phyloP scores from a whole-genome alignment of 1,140 invertebrate species.

The Hypothenemus hampei region DNA sequence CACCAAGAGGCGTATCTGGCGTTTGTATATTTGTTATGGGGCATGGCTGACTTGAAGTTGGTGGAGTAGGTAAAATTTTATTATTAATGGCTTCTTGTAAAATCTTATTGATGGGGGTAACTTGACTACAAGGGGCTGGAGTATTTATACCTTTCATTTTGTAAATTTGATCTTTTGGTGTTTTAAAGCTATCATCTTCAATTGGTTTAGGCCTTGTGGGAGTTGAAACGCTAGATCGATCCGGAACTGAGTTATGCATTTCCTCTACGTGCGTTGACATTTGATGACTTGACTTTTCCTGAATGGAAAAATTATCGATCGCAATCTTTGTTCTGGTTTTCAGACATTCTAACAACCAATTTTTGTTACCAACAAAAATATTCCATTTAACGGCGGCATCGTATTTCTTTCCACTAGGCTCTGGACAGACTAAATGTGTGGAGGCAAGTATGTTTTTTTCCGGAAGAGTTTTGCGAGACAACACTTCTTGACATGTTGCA shows the following conservation, averaged over 20 bases:
- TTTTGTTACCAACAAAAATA: constrained; percentile 64
- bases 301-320: constrained; percentile 58
- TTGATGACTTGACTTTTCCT: constrained; percentile 46
- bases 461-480: constrained; percentile 46
- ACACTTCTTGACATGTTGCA: constrained; percentile 64
- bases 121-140: constrained; percentile 34
- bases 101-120: constrained; percentile 41
- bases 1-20: constrained; percentile 52
- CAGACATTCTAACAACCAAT: constrained; percentile 74
- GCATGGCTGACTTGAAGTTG: constrained; percentile 10
- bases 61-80: constrained; percentile 30
- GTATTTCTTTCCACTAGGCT: constrained; percentile 73
- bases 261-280: too few relatives aligned
- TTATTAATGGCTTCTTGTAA: constrained; percentile 35
- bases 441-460: constrained; percentile 48
- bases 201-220: not conserved
- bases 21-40: constrained; percentile 50
- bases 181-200: constrained; percentile 10
- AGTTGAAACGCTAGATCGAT: not conserved
- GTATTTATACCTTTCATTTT: constrained; percentile 12
- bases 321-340: constrained; percentile 43
- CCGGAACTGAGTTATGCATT: not conserved
- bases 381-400: constrained; percentile 78
- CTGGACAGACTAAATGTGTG: constrained; percentile 74
- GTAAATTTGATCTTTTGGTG: constrained; percentile 11